Evolutionary conservation across 2,797 vertebrate genomes (phyloP).

Genomic region (Sparidentex hasta): DNA sequence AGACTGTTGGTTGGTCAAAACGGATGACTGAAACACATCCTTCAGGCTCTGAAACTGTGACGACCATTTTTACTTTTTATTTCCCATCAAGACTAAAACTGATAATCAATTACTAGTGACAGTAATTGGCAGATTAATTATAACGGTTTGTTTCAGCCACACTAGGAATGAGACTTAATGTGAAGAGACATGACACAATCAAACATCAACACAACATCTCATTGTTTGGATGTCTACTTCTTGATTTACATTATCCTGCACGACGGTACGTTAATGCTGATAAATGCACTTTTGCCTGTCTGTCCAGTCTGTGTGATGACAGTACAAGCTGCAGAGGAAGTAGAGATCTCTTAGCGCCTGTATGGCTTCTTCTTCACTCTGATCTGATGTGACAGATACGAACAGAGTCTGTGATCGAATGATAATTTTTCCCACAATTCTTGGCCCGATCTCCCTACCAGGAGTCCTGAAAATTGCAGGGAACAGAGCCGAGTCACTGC

Average conservation of each 20-base stretch:
- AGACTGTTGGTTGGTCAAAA: too few relatives aligned
- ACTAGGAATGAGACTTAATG: too few relatives aligned
- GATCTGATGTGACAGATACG: slow-evolving; percentile 6
- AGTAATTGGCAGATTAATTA: too few relatives aligned
- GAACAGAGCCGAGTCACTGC: background rate
- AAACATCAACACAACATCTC: background rate
- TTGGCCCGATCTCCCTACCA: background rate
- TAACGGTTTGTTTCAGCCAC: too few relatives aligned
- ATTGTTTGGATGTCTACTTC: background rate
- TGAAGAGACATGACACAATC: background rate
- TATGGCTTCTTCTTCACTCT: slow-evolving; percentile 4
- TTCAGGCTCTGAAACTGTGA: too few relatives aligned
- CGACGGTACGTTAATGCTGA: background rate
- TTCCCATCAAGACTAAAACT: too few relatives aligned
- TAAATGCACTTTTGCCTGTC: background rate
- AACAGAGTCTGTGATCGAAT: background rate
- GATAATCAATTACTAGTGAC: too few relatives aligned
- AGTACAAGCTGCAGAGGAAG: slow-evolving; percentile 44
- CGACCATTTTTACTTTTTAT: too few relatives aligned
- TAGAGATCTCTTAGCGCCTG: slow-evolving; percentile 26
- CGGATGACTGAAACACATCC: too few relatives aligned
- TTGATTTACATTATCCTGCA: background rate
- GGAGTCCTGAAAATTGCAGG: background rate
- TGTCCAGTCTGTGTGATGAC: slow-evolving; percentile 44
- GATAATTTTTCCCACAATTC: background rate